Evolutionary conservation across 1,140 invertebrate species (phyloP), one percentile per base, ranked within the genome.

Genomic region (Prorops nasuta): DNA sequence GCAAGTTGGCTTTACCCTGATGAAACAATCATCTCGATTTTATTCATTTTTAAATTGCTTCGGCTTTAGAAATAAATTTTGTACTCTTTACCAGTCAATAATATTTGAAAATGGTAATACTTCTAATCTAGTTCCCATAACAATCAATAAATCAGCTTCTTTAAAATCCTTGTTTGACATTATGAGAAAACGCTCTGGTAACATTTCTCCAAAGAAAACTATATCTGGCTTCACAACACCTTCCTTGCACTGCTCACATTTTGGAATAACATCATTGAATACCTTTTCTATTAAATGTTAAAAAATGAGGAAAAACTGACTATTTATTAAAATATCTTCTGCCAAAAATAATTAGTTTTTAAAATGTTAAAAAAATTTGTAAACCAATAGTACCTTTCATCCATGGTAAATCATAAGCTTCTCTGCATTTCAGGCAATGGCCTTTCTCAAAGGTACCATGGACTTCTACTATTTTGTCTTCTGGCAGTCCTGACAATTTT

Each of bases 51-150:
- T 19, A 40, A 40, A 3, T 17, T 40, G 16, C 14, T 36, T 4
- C 12, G 6, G 6, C 6, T 36, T 39, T 24, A 49, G 19, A 34
- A 32, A 51, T 14, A 44, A 35, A 38, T 35, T 42, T 2, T 38
- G 15, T 56, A n/a, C 58, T 63, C 55, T 76, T 78, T 72, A 92
- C 88, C 79, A 84, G 63, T 90, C 85, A 51, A 92, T 79, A 4
- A 97, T 79, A 12, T 91, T 92, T n/a, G 93, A 92, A 81, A 98
- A 98, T 1, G 96, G 96, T 53, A 96, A 91, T 1, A 98, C 95
- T 57, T 88, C 87, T 39, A 98, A 80, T 15, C 94, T 97, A 1
- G 96, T 97, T 7, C 96, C 96, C 85, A 98, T 89, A 3, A 98
- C 89, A 45, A 98, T 92, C 4, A 98, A 80, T 46, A 98, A 78